Percentiles rank a stretch among this genome's conserved stretches.
These are phyloP conservation scores for Pollachius pollachius DNA, from an alignment of 2,113 vertebrate species.

Conservation along the genomic window DNA sequence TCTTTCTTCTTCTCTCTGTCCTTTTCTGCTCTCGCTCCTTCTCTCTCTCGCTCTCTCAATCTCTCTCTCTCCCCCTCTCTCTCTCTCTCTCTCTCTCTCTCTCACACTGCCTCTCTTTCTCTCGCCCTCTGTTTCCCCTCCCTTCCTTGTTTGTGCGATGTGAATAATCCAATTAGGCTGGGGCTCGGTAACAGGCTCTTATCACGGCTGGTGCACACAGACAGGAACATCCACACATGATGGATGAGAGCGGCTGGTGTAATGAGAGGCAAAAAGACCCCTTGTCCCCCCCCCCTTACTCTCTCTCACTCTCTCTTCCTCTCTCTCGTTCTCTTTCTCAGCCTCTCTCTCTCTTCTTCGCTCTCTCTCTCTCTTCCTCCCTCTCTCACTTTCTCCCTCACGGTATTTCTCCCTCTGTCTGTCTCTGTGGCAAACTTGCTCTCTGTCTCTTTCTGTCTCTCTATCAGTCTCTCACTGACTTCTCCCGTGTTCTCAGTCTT, in stretches of 20 bases:
- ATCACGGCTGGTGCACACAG: constrained; percentile 66
- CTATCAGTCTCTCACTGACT: background rate
- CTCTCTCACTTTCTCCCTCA: background rate
- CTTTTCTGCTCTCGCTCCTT: no score
- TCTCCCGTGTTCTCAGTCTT: background rate
- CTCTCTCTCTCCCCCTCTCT: background rate
- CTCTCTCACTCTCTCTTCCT: background rate
- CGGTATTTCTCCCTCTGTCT: no score
- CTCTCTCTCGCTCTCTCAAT: background rate
- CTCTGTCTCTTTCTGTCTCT: no score
- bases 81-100: background rate
- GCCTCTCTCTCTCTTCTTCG: constrained; percentile 1
- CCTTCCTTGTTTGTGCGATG: constrained; percentile 55
- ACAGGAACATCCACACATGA: constrained; percentile 47
- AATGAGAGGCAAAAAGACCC: constrained; percentile 29
- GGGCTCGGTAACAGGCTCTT: constrained; percentile 66
- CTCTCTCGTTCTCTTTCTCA: constrained; percentile 19
- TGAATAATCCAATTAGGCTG: constrained; percentile 72
- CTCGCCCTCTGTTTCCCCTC: constrained; percentile 14
- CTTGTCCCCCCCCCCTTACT: background rate
- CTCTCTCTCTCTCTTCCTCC: constrained; percentile 33
- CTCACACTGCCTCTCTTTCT: constrained; percentile 11
- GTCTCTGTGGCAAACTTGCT: no score
- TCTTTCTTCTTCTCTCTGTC: no score
- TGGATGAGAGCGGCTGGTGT: constrained; percentile 51